phyloP scores from a whole-genome alignment of 2,113 vertebrate species.

The Pygoscelis adeliae region DNA sequence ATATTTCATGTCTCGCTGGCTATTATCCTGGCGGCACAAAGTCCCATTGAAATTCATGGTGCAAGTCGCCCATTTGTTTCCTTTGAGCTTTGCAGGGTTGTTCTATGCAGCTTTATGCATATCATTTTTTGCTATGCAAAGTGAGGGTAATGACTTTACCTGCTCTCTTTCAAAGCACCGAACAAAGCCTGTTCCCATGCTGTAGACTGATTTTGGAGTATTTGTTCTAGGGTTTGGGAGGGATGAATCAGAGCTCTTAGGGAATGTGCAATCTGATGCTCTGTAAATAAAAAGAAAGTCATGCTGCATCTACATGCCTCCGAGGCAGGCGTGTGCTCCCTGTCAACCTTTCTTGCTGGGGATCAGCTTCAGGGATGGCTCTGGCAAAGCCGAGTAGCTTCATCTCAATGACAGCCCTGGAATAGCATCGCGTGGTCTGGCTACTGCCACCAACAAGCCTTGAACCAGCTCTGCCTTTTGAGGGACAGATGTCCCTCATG shows the following conservation, averaged over 20 bases:
- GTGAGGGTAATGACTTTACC: conserved; percentile 69
- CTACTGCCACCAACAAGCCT: background rate
- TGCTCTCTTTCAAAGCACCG: conserved; percentile 53
- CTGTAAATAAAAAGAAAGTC: conserved; percentile 59
- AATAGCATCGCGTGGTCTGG: background rate
- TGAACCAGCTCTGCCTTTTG: background rate
- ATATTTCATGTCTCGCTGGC: conserved; percentile 56
- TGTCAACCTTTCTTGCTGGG: background rate
- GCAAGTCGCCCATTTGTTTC: conserved; percentile 64
- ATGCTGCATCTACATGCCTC: background rate
- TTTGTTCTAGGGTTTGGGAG: conserved; percentile 59
- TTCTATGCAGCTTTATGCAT: conserved; percentile 57
- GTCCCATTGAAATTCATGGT: conserved; percentile 64
- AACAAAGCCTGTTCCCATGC: conserved; percentile 60
- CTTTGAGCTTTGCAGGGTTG: conserved; percentile 60
- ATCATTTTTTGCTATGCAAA: conserved; percentile 65
- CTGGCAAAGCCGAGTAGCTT: background rate
- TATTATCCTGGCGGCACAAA: conserved; percentile 66
- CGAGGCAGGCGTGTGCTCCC: background rate
- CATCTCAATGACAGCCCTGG: background rate
- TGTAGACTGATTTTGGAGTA: conserved; percentile 39
- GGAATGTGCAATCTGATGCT: conserved; percentile 46
- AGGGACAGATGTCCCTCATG: background rate
- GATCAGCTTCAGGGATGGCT: background rate
- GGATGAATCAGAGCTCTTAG: conserved; percentile 59